phyloP scores from a whole-genome alignment of 2,113 vertebrate species.

The pig (Sus scrofa) region T2T-Sscrofa CM000820.6:91750501-91751000 shows the following conservation, averaged over 20 bases:
- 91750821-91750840: not conserved
- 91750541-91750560: constrained; percentile 17
- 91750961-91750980: not conserved
- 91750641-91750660: not conserved
- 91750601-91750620: not conserved
- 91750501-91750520: not conserved
- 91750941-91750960: not conserved
- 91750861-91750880: not conserved
- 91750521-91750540: not conserved
- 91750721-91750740: not conserved
- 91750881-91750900: not conserved
- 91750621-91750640: not conserved
- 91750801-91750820: not conserved
- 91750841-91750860: not conserved
- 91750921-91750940: not conserved
- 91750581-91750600: constrained; percentile 17
- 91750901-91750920: not conserved
- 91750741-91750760: not conserved
- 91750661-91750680: not conserved
- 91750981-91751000: not conserved
- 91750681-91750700: not conserved
- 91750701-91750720: not conserved
- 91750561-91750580: not conserved
- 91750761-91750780: not conserved
- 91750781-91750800: not conserved